Conservation (phyloP, 2,113 vertebrate species). For the Microcebus jonahi region DNA sequence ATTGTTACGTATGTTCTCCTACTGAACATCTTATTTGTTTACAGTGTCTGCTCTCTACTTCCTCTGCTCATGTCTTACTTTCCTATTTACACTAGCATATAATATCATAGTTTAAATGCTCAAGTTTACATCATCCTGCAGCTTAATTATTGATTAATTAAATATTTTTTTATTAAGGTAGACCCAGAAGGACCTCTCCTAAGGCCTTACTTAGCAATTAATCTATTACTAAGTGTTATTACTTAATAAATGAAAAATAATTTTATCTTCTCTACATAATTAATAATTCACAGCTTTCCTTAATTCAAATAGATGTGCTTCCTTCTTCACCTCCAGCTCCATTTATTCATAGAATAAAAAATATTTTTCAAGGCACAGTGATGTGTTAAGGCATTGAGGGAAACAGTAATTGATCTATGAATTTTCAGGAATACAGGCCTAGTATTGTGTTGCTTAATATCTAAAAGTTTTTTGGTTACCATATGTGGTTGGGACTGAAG, state of each 20-base stretch:
- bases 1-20: too few relatives aligned
- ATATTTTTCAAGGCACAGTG: neutral
- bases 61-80: too few relatives aligned
- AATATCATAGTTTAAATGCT: neutral
- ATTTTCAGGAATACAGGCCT: neutral
- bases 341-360: neutral
- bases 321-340: too few relatives aligned
- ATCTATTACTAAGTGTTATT: conserved; percentile 11
- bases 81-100: too few relatives aligned
- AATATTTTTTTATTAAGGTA: neutral
- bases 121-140: neutral
- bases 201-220: neutral
- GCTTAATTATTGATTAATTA: neutral
- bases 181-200: neutral
- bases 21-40: too few relatives aligned
- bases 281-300: neutral
- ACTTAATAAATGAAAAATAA: neutral
- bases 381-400: neutral
- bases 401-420: neutral
- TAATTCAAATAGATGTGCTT: neutral
- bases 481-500: neutral
- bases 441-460: neutral
- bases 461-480: neutral
- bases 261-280: neutral
- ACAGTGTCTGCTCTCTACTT: too few relatives aligned